Base-by-base conservation (phyloP, 2,888 invertebrate genomes). In the Sussaba pulchella region DNA sequence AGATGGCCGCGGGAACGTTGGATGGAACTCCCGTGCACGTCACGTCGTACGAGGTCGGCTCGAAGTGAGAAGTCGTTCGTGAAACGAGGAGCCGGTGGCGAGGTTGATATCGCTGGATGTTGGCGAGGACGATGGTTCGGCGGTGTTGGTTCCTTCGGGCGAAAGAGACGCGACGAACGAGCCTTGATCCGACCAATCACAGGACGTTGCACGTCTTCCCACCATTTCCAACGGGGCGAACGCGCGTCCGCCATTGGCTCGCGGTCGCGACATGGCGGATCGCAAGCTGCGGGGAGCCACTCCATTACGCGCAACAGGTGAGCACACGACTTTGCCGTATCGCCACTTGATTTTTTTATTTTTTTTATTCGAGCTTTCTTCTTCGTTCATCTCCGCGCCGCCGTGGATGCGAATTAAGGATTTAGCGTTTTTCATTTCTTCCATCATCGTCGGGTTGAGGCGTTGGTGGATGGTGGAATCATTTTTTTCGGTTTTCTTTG, bases 201-300 rank as follows among this genome's bases (percentile, higher is more conserved):
- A 70, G 72, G 81, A 82, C 82, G 52, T 78, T 82, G 82, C 82
- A 52, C 81, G 57, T 76, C n/a, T 85, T 87, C 91, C 91, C 91
- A 90, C 91, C 83, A 86, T 81, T 52, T 39, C 39, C 31, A 6
- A 61, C 19, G 67, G 76, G 81, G 84, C 85, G 84, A 87, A 86
- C 81, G 85, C 9, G 77, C 82, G 78, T 66, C 74, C 82, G 83
- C 85, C 84, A 91, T 91, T 91, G 91, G 91, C 83, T 86, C 85
- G 66, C 85, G 82, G 75, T 31, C 80, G 41, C 82, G 90, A 88
- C 89, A 91, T 91, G 91, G 92, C 92, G 90, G 89, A 87, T 84
- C 63, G 63, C 41, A n/a, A 64, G 73, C 78, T 76, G 75, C 79
- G 59, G 54, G 84, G 84, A 86, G 69, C 72, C 78, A 76, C 72